A percentile compares a stretch with the other conserved stretches of the same genome.
Evolutionary conservation across 1,140 invertebrate genomes (phyloP).

Genomic region (Pomacea maculata): DNA sequence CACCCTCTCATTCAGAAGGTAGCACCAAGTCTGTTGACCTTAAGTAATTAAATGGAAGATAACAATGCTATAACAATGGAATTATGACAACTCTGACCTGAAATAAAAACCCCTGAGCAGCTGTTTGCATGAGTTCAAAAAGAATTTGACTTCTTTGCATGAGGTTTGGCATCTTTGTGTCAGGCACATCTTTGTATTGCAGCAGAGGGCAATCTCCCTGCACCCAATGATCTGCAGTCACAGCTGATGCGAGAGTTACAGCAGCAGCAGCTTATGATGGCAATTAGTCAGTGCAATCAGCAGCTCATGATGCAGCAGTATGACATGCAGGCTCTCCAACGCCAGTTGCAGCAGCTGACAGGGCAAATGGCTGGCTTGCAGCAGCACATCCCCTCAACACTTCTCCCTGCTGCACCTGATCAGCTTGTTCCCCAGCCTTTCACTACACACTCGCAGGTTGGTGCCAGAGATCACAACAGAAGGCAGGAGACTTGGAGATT

Average conservation of each 20-base stretch:
- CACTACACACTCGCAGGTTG: neutral
- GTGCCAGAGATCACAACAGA: neutral
- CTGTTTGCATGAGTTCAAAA: too few relatives aligned
- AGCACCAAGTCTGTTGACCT: too few relatives aligned
- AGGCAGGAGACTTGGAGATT: neutral
- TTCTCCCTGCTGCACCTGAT: neutral
- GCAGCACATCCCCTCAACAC: neutral
- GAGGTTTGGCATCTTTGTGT: too few relatives aligned
- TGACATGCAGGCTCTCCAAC: constrained; percentile 44
- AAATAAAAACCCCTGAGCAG: too few relatives aligned
- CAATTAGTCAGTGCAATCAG: constrained; percentile 57
- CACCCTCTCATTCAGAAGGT: too few relatives aligned
- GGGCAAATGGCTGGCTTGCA: constrained; percentile 15
- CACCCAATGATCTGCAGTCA: constrained; percentile 5
- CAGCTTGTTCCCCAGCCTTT: constrained; percentile 4
- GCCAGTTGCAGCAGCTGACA: constrained; percentile 23
- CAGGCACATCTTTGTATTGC: too few relatives aligned
- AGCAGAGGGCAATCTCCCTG: too few relatives aligned
- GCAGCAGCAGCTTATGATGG: constrained; percentile 60
- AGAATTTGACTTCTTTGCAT: too few relatives aligned
- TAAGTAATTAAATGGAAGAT: too few relatives aligned
- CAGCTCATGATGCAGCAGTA: constrained; percentile 57
- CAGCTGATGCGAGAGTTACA: constrained; percentile 50
- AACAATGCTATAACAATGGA: too few relatives aligned
- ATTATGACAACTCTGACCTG: too few relatives aligned